Base-by-base conservation (phyloP, 1,140 invertebrate species). In the Plodia interpunctella region DNA sequence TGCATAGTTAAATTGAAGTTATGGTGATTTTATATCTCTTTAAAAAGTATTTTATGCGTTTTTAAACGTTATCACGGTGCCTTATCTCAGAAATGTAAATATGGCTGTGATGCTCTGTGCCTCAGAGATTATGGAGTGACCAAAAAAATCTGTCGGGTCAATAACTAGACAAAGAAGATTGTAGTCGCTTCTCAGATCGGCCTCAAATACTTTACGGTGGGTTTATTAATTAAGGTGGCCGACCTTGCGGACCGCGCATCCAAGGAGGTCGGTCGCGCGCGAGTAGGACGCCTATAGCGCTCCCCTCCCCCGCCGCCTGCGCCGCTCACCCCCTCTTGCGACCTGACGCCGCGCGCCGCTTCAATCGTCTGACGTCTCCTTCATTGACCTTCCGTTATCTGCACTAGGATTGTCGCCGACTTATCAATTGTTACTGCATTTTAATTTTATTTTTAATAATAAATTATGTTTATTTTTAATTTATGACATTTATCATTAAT, bases 201-300 rank as follows among this genome's bases (percentile, higher is more conserved):
- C 81, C 76, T 87, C 83, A 83, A 87, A 89, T 88, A 88, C 83
- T 87, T 86, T 87, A 87, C 83, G 76, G 76, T 80, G 86, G 82
- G 86, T 87, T 88, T 88, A 88, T 88, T 88, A 88, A 88, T 88
- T 88, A 88, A 88, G 80, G 84, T 85, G 74, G 73, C 80, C 87
- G 84, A 87, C 84, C 87, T 87, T 89, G 84, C 80, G 78, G 71
- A 84, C 84, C 79, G 84, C 84, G 78, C 86, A 86, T 87, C 83
- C 81, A 83, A 85, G 82, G 84, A 88, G 84, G 84, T 87, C 83
- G 83, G 70, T 59, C 49, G 68, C 60, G 74, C 70, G 74, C 71
- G 69, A 85, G 63, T 57, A 78, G 76, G 81, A 82, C 70, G 67
- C 63, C 68, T 18, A 59, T 60, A 66, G 18, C 52, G 52, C 59